phyloP scores from a whole-genome alignment of 1,140 invertebrate genomes.

The Rhynchophorus ferrugineus region DNA sequence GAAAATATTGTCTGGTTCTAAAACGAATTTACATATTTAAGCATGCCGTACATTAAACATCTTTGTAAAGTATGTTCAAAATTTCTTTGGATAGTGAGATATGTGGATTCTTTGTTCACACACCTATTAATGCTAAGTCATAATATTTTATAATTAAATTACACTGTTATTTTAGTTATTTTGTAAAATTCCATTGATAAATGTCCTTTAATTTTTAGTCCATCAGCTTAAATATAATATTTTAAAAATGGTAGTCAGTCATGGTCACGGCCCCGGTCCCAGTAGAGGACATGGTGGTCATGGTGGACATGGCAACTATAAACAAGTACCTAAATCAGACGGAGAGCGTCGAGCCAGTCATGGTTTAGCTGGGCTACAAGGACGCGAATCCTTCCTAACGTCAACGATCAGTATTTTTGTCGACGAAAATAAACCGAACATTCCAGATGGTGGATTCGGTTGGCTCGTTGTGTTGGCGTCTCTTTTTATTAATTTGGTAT shows the following conservation, averaged over 20 bases:
- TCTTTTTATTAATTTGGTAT: conserved; percentile 81
- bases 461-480: conserved; percentile 84
- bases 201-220: too few species aligned
- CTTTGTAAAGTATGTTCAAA: too few species aligned
- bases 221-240: neutral
- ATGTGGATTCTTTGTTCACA: too few species aligned
- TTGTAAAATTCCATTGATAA: too few species aligned
- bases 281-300: neutral
- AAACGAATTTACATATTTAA: too few species aligned
- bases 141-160: too few species aligned
- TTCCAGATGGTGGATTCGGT: conserved; percentile 70
- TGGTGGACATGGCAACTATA: neutral
- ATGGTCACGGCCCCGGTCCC: neutral
- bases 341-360: conserved; percentile 12
- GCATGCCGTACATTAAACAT: too few species aligned
- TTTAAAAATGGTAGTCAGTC: conserved; percentile 7
- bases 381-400: conserved; percentile 21
- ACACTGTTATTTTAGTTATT: too few species aligned
- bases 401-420: conserved; percentile 17
- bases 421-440: conserved; percentile 40
- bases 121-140: too few species aligned
- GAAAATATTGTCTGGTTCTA: too few species aligned
- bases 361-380: conserved; percentile 12
- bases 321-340: conserved; percentile 1
- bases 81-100: too few species aligned